These are phyloP conservation scores for Ophion slaviceki DNA, from an alignment of 2,888 invertebrate species.

Conservation along the genomic window DNA sequence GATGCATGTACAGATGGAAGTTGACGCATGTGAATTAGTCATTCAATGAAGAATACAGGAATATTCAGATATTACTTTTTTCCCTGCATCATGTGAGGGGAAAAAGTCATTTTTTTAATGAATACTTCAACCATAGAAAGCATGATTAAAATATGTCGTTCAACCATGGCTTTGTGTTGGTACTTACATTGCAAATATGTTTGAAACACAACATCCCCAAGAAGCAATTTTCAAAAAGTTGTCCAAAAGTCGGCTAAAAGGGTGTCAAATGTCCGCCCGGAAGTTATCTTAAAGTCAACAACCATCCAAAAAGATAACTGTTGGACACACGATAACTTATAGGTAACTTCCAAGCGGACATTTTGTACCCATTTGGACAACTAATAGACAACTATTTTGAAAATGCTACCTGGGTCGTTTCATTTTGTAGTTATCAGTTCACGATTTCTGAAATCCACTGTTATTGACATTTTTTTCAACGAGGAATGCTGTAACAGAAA, in stretches of 20 bases:
- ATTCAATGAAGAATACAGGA: slow-evolving; percentile 23
- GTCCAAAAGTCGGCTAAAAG: too few relatives aligned
- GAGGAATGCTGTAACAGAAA: slow-evolving; percentile 27
- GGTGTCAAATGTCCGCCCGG: too few relatives aligned
- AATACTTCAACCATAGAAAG: slow-evolving; percentile 27
- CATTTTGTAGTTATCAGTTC: slow-evolving; percentile 26
- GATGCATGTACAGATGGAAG: slow-evolving; percentile 6
- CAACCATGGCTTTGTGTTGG: slow-evolving; percentile 28
- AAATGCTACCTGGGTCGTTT: neutral
- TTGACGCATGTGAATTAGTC: slow-evolving; percentile 31
- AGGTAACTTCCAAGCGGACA: too few relatives aligned
- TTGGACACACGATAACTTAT: too few relatives aligned
- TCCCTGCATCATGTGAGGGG: slow-evolving; percentile 32
- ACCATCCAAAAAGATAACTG: too few relatives aligned
- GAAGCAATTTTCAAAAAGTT: too few relatives aligned
- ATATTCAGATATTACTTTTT: slow-evolving; percentile 34
- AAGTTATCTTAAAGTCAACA: too few relatives aligned
- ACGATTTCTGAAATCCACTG: slow-evolving; percentile 26
- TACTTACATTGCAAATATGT: slow-evolving; percentile 29
- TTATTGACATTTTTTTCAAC: slow-evolving; percentile 21
- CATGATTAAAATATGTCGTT: slow-evolving; percentile 13
- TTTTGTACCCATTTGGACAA: too few relatives aligned
- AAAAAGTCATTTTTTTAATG: slow-evolving; percentile 20
- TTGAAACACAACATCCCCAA: slow-evolving; percentile 13
- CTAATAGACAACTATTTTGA: too few relatives aligned